Conservation (phyloP, 2,113 vertebrate genomes). For the Girardinichthys multiradiatus region DNA sequence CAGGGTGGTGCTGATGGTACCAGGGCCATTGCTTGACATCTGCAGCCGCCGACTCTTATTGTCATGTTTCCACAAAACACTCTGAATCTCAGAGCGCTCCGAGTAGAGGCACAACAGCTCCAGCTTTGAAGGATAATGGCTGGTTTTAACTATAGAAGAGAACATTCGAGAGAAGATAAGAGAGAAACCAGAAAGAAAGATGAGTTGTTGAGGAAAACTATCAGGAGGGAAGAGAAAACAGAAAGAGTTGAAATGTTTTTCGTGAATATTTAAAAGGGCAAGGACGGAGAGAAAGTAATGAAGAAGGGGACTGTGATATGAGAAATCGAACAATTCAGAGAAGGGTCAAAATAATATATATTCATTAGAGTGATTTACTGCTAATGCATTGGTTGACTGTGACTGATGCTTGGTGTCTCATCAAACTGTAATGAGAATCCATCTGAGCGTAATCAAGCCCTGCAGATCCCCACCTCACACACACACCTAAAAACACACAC, state of each 20-base stretch:
- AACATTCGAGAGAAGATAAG: slow-evolving; percentile 9
- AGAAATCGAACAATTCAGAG: slow-evolving; percentile 66
- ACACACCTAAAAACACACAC: slow-evolving; percentile 51
- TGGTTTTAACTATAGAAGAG: slow-evolving; percentile 62
- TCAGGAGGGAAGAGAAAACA: slow-evolving; percentile 18
- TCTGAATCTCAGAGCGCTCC: slow-evolving; percentile 50
- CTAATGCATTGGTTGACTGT: slow-evolving; percentile 73
- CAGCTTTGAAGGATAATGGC: background rate
- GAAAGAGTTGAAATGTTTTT: slow-evolving; percentile 59
- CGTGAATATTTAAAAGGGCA: slow-evolving; percentile 70
- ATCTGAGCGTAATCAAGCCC: slow-evolving; percentile 77
- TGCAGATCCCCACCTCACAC: slow-evolving; percentile 44
- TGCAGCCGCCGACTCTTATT: slow-evolving; percentile 36
- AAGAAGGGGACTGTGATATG: slow-evolving; percentile 43
- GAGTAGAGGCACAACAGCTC: slow-evolving; percentile 68
- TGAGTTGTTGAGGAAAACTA: slow-evolving; percentile 29
- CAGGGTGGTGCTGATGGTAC: slow-evolving; percentile 50
- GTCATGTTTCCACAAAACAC: slow-evolving; percentile 63
- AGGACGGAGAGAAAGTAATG: slow-evolving; percentile 62
- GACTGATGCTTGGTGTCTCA: slow-evolving; percentile 78
- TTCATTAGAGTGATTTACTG: slow-evolving; percentile 77
- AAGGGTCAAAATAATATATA: slow-evolving; percentile 80
- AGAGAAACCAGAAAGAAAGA: slow-evolving; percentile 13
- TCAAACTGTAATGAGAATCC: slow-evolving; percentile 76
- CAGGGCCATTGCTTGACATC: background rate